A percentile compares a stretch with the other conserved stretches of the same genome.
phyloP scores from a whole-genome alignment of 2,797 vertebrate genomes.

The Coendou prehensilis region DNA sequence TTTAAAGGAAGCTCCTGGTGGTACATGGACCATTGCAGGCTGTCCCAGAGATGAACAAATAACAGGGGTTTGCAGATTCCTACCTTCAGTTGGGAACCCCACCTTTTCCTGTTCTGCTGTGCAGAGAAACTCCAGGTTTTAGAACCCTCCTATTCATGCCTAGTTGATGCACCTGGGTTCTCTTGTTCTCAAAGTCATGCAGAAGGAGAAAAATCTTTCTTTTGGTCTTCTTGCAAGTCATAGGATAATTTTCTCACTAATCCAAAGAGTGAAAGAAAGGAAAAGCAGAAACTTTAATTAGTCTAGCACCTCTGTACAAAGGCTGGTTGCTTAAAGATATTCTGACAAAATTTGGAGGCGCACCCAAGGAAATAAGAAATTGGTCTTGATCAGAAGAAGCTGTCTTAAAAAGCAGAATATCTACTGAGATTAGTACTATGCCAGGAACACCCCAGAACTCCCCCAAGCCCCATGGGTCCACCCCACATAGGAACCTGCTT shows the following conservation, averaged over 20 bases:
- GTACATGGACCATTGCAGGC: background rate
- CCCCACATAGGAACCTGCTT: background rate
- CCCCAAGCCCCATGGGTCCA: background rate
- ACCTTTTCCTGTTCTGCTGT: background rate
- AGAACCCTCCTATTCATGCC: accelerated
- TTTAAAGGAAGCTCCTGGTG: background rate
- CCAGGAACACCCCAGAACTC: background rate
- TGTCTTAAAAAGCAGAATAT: background rate
- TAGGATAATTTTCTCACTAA: background rate
- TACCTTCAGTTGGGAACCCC: background rate
- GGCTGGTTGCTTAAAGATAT: background rate
- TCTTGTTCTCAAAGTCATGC: background rate
- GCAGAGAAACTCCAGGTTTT: background rate
- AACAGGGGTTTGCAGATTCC: background rate
- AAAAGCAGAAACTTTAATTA: background rate
- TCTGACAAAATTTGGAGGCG: background rate
- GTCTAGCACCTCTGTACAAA: background rate
- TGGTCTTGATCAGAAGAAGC: background rate
- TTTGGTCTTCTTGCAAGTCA: background rate
- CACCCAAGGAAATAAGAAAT: background rate
- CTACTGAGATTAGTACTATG: background rate
- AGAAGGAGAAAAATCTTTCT: background rate
- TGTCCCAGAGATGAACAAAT: background rate
- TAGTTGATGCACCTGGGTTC: background rate
- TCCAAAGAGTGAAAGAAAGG: background rate